Conservation (phyloP, 2,888 invertebrate species). For the Adineta ricciae region DNA sequence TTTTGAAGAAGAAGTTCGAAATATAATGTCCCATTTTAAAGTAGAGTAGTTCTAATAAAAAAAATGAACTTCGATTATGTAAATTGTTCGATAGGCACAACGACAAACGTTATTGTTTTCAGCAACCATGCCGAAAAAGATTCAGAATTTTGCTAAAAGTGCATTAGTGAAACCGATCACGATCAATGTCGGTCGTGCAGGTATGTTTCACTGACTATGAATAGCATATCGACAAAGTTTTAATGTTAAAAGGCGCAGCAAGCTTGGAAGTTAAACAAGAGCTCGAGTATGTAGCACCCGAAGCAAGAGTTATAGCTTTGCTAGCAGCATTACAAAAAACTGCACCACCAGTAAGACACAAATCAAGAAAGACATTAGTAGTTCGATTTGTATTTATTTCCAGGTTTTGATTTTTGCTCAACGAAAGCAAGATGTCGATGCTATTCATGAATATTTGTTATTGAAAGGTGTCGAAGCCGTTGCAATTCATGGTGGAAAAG, state of each 20-base stretch:
- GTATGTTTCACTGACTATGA: too few species aligned
- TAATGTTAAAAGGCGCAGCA: constrained; percentile 61
- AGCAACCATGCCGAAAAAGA: constrained; percentile 99
- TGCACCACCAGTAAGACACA: constrained; percentile 63
- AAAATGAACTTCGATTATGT: neutral
- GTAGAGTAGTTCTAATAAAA: neutral
- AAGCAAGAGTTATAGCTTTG: constrained; percentile 85
- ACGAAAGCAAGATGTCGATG: constrained; percentile 96
- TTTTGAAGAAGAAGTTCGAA: constrained; percentile 95
- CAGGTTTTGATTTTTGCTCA: constrained; percentile 88
- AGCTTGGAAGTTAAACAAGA: constrained; percentile 82
- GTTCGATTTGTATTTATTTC: too few species aligned
- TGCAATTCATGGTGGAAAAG: constrained; percentile 95
- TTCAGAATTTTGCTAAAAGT: constrained; percentile 90
- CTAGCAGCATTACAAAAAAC: constrained; percentile 90
- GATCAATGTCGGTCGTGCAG: constrained; percentile 94
- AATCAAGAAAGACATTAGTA: too few species aligned
- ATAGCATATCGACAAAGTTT: too few species aligned
- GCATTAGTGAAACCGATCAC: constrained; percentile 91
- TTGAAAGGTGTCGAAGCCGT: constrained; percentile 95
- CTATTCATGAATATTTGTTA: constrained; percentile 91
- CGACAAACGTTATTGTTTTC: constrained; percentile 91
- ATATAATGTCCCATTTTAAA: constrained; percentile 95
- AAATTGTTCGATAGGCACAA: constrained; percentile 61
- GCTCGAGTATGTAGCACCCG: constrained; percentile 90